A percentile compares a stretch with the other conserved stretches of the same genome.
phyloP scores from a whole-genome alignment of 2,888 invertebrate genomes.

The Lepidochitona cinerea region DNA sequence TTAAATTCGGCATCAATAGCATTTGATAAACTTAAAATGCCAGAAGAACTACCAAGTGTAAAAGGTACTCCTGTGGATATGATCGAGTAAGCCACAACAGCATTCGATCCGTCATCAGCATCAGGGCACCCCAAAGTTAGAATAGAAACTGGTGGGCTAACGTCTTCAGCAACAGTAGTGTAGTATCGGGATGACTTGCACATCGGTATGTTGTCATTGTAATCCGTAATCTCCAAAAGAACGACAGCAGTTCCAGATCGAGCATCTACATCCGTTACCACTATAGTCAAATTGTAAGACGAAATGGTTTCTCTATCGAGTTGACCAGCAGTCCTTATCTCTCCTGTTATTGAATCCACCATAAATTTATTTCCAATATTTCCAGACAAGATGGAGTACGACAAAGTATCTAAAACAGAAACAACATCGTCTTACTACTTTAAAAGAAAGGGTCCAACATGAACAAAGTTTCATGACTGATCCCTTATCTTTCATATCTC shows the following conservation, averaged over 20 bases:
- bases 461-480: too few species aligned
- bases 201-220: slow-evolving; percentile 47
- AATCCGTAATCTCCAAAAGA: slow-evolving; percentile 37
- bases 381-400: slow-evolving; percentile 1
- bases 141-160: slow-evolving; percentile 24
- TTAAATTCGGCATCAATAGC: slow-evolving; percentile 28
- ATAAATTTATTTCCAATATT: slow-evolving; percentile 13
- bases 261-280: slow-evolving; percentile 34
- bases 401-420: slow-evolving; percentile 16
- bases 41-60: slow-evolving; percentile 11
- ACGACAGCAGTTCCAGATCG: slow-evolving; percentile 33
- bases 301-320: slow-evolving; percentile 35
- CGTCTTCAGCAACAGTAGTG: slow-evolving; percentile 26
- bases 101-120: slow-evolving; percentile 33
- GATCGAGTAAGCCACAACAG: not conserved
- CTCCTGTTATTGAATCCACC: slow-evolving; percentile 17
- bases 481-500: too few species aligned
- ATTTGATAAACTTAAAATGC: slow-evolving; percentile 17
- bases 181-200: slow-evolving; percentile 23
- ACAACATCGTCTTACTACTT: too few species aligned
- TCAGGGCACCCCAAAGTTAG: slow-evolving; percentile 35
- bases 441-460: too few species aligned
- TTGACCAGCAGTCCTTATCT: slow-evolving; percentile 25
- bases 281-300: slow-evolving; percentile 33
- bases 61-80: not conserved